Evolutionary conservation across 2,113 vertebrate species (phyloP), one percentile per base, ranked within the genome.

Genomic region (Vidua chalybeata): DNA sequence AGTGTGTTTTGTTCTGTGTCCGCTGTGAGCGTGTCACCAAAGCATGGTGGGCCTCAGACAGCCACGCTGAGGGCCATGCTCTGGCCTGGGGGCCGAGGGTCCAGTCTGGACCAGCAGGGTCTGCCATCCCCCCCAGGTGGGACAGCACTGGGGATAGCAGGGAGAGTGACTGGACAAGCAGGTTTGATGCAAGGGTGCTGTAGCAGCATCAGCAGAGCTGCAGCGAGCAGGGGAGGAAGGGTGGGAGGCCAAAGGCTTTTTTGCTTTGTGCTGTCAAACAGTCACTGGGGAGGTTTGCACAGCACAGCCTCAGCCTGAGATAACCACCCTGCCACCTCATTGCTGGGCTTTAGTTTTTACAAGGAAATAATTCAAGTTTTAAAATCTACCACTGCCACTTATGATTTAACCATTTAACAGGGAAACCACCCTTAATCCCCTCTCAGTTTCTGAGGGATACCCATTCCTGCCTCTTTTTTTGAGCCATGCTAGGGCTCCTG

Each of bases 1-100:
- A 26, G 55, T 3, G 23, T 11, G 30, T 3, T 86, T 51, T 46
- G 21, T 35, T 59, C 1, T 0, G 10, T 3, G 13, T 19, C 19
- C 55, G 15, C 17, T 49, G 37, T 24, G 23, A 48, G 39, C 27
- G 9, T 0, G 0, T 22, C 20, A 41, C 31, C 41, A 69, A 66
- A 87, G 22, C 21, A 10, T 15, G 2, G 24, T 5, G 55, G 24
- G 24, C 27, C 21, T 62, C 64, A 52, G 23, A 7, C 12, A 59
- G 72, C 19, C 74, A 24, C 28, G 6, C 24, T 6, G 27, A 37
- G 63, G 20, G 35, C 3, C 27, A 52, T 0, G 4, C 23, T 15
- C 48, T 85, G 52, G 16, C 58, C 63, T 2, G 10, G 24, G 67
- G 54, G 13, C 16, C 5, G 2, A 24, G 49, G 64, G 21, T 62